Evolutionary conservation across 2,113 vertebrate genomes (phyloP).

Genomic region (Baryphthengus martii): DNA sequence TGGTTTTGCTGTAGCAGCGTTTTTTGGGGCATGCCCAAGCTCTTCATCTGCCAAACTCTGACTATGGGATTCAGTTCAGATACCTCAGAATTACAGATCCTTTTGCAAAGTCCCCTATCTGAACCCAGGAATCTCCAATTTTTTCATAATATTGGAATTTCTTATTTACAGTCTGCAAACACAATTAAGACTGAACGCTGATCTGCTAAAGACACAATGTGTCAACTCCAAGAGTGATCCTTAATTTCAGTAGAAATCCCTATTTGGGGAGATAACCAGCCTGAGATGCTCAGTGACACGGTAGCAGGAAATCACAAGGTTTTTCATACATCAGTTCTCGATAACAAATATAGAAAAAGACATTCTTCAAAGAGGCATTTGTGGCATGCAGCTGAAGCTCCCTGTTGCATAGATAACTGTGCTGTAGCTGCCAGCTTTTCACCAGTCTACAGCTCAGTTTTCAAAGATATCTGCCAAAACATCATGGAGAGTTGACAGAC

Average conservation of each 20-base stretch:
- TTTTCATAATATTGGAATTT: background rate
- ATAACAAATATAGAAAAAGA: background rate
- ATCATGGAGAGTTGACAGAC: constrained; percentile 12
- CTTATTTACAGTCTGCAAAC: background rate
- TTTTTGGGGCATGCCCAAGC: background rate
- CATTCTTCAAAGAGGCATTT: background rate
- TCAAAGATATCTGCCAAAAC: constrained; percentile 38
- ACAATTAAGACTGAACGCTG: background rate
- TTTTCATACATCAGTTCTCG: background rate
- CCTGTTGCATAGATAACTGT: background rate
- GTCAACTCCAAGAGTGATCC: background rate
- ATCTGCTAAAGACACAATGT: background rate
- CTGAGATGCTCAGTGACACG: background rate
- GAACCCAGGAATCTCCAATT: background rate
- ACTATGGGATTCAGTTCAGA: accelerated
- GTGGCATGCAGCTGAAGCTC: constrained; percentile 5
- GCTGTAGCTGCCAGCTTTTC: constrained; percentile 16
- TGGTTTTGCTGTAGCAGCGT: background rate
- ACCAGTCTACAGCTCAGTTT: background rate
- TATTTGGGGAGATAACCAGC: background rate
- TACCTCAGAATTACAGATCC: background rate
- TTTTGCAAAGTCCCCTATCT: background rate
- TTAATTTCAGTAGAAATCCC: background rate
- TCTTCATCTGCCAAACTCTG: background rate
- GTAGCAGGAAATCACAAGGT: background rate